These are phyloP conservation scores for Perithous albicinctus DNA, from an alignment of 2,888 invertebrate species.

Conservation along the genomic window DNA sequence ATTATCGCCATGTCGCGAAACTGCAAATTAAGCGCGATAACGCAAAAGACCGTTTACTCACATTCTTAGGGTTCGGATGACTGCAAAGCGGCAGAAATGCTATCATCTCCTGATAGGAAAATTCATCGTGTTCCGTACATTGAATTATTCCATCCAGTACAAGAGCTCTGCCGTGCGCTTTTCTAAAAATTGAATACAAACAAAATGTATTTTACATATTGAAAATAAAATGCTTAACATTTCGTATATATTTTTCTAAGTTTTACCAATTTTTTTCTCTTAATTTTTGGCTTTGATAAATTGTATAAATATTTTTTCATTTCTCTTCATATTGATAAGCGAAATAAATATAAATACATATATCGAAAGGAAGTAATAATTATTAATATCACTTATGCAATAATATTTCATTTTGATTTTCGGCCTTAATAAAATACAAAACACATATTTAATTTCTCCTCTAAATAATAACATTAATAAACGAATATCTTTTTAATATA, in stretches of 20 bases:
- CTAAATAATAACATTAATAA: too few species aligned
- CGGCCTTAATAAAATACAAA: too few species aligned
- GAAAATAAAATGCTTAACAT: too few species aligned
- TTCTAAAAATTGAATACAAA: constrained; percentile 86
- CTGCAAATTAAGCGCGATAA: not conserved
- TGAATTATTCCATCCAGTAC: constrained; percentile 98
- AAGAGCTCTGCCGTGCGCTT: constrained; percentile 93
- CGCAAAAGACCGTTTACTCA: constrained; percentile 67
- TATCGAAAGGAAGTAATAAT: not conserved
- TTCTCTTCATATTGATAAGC: too few species aligned
- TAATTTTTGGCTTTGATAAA: not conserved
- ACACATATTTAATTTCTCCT: too few species aligned
- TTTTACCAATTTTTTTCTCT: not conserved
- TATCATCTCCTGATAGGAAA: constrained; percentile 99
- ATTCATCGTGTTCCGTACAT: constrained; percentile 98
- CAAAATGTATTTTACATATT: not conserved
- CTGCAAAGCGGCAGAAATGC: constrained; percentile 96
- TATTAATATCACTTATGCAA: not conserved
- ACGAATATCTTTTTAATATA: too few species aligned
- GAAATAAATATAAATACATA: too few species aligned
- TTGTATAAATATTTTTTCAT: not conserved
- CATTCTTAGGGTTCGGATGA: constrained; percentile 96
- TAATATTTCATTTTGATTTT: too few species aligned
- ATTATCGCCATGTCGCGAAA: not conserved
- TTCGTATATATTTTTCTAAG: too few species aligned